Evolutionary conservation across 2,113 vertebrate species (phyloP).

Genomic region (Vanacampus margaritifer): DNA sequence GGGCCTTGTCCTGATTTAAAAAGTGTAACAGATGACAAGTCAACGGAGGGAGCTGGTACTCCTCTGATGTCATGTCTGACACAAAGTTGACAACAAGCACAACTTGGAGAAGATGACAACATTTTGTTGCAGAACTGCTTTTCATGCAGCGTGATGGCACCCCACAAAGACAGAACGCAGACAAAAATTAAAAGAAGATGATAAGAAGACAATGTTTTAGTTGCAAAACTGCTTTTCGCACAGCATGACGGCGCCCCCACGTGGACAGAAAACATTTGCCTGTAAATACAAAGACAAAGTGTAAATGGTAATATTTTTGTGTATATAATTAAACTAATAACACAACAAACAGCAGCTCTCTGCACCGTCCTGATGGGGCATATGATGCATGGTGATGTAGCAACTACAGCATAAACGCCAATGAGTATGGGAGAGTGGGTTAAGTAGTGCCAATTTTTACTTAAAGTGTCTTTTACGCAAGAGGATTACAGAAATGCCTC

Average conservation of each 20-base stretch:
- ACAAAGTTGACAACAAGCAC: neutral
- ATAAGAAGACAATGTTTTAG: neutral
- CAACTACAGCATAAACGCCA: neutral
- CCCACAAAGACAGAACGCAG: neutral
- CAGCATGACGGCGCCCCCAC: neutral
- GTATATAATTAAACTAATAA: neutral
- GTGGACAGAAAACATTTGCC: neutral
- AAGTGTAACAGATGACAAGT: conserved; percentile 2
- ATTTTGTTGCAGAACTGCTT: conserved; percentile 81
- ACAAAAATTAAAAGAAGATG: too few species aligned
- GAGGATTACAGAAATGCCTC: too few species aligned
- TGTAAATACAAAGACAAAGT: neutral
- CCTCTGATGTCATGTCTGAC: conserved; percentile 61
- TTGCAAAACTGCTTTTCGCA: neutral
- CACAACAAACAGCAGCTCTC: neutral
- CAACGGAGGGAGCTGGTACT: conserved; percentile 84
- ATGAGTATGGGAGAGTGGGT: too few species aligned
- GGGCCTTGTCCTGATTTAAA: conserved; percentile 14
- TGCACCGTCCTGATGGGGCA: neutral
- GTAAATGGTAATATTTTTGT: neutral
- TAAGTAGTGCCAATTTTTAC: too few species aligned
- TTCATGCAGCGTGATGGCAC: conserved; percentile 19
- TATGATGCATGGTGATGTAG: neutral
- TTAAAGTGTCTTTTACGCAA: too few species aligned
- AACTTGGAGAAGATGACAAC: conserved; percentile 68